Evolutionary conservation across 2,113 vertebrate genomes (phyloP).

Genomic region (Gasterosteus aculeatus): DNA sequence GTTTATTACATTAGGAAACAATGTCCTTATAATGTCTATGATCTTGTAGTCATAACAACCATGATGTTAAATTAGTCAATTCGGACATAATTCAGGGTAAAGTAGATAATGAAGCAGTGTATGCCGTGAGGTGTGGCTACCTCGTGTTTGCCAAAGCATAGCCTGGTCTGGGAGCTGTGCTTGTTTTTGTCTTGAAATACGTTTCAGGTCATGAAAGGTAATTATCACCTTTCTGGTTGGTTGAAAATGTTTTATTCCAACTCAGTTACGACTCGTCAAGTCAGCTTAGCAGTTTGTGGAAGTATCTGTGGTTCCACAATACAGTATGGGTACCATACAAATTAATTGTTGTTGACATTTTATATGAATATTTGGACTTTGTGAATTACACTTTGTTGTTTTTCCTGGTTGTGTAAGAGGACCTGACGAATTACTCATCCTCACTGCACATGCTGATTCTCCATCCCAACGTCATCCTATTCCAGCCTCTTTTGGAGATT

Average conservation of each 20-base stretch:
- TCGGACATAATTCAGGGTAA: neutral
- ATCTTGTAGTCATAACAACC: too few species aligned
- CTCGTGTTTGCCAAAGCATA: neutral
- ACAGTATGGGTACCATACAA: neutral
- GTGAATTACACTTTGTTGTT: neutral
- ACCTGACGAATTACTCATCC: neutral
- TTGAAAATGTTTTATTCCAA: neutral
- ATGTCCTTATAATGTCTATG: too few species aligned
- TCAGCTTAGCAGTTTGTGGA: neutral
- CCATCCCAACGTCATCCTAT: neutral
- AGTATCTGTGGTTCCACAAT: neutral
- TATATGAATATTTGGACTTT: neutral
- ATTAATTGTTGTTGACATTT: neutral
- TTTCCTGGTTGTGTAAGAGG: neutral
- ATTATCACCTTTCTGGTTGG: neutral
- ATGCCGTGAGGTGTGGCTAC: neutral
- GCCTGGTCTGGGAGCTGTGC: neutral
- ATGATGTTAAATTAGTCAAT: neutral
- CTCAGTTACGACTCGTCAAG: neutral
- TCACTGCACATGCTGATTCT: neutral
- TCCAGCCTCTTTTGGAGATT: neutral
- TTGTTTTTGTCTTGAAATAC: neutral
- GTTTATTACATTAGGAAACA: neutral
- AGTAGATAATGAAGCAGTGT: neutral
- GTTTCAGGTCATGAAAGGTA: neutral